Evolutionary conservation across 2,797 vertebrate species (phyloP), one percentile per base, ranked within the genome.

Genomic region (Scolopax rusticola): DNA sequence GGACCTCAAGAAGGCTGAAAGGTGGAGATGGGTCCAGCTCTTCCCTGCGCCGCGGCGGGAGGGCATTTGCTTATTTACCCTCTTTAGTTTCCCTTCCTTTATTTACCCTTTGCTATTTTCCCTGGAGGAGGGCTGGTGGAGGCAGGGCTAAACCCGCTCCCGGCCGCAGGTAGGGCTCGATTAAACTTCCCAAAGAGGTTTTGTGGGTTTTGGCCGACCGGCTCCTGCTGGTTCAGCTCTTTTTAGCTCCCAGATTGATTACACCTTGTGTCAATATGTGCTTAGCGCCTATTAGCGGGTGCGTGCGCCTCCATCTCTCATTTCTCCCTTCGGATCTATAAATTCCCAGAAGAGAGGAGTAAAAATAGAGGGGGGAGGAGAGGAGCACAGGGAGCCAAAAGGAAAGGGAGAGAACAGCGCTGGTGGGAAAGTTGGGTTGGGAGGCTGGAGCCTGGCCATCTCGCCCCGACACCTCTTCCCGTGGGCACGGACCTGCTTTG

Each of bases 281-380:
- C 95, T 97, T 89, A 94, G 94, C 74, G 96, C 96, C 94, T 93
- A 93, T 89, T 80, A 89, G 92, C 8, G 89, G 63, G 78, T 67
- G 69, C 30, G 0, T 51, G 47, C 77, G 41, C 90, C 95, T 89
- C 90, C 71, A 56, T 75, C 77, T 82, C 94, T 90, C 88, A 51
- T 95, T 98, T 97, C 97, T 95, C 93, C 94, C 83, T 64, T 91
- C n/a, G 14, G 95, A 97, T 98, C 98, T 94, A 97, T 97, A 97
- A 98, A 97, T 98, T 98, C 98, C 97, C 96, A 97, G 98, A 98
- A 98, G 67, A 92, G 68, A 92, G 83, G 41, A 94, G 86, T 97
- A 96, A 97, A 78, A 97, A 96, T 95, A 96, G 89, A 90, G 90
- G 80, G 84, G 84, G 78, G 93, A 85, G 76, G 76, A 92, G 63